A percentile compares a stretch with the other conserved stretches of the same genome.
Conservation (phyloP, 2,797 vertebrate species). For the Ptychadena robeensis region DNA sequence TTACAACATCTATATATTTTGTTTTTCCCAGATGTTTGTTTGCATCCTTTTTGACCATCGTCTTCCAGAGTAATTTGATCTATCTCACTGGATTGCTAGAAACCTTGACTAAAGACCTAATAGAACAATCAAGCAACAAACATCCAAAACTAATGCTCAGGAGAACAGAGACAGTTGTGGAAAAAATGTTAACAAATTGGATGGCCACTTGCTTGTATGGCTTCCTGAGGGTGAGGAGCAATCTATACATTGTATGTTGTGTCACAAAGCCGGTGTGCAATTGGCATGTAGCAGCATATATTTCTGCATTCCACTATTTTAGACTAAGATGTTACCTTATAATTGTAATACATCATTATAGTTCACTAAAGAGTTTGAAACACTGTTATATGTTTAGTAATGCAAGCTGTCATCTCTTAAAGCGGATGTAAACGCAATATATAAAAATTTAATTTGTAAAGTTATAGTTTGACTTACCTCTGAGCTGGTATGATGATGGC, state of each 20-base stretch:
- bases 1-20: neutral
- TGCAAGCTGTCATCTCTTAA: too few relatives aligned
- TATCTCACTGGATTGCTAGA: slow-evolving; percentile 93
- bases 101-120: slow-evolving; percentile 83
- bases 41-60: slow-evolving; percentile 90
- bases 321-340: neutral
- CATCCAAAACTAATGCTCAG: slow-evolving; percentile 92
- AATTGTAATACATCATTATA: neutral
- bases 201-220: slow-evolving; percentile 96
- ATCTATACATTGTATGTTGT: too few relatives aligned
- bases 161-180: slow-evolving; percentile 90
- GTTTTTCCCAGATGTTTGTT: slow-evolving; percentile 80
- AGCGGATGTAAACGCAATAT: too few relatives aligned
- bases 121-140: slow-evolving; percentile 86
- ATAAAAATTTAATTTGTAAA: too few relatives aligned
- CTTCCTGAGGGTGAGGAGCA: slow-evolving; percentile 85
- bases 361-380: neutral
- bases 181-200: slow-evolving; percentile 97
- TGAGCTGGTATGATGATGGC: too few relatives aligned
- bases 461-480: too few relatives aligned
- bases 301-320: too few relatives aligned
- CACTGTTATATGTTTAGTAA: too few relatives aligned
- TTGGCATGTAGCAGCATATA: too few relatives aligned
- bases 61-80: slow-evolving; percentile 86
- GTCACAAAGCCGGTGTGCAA: too few relatives aligned